phyloP scores from a whole-genome alignment of 2,888 invertebrate species.

The Dasypogon diadema region DNA sequence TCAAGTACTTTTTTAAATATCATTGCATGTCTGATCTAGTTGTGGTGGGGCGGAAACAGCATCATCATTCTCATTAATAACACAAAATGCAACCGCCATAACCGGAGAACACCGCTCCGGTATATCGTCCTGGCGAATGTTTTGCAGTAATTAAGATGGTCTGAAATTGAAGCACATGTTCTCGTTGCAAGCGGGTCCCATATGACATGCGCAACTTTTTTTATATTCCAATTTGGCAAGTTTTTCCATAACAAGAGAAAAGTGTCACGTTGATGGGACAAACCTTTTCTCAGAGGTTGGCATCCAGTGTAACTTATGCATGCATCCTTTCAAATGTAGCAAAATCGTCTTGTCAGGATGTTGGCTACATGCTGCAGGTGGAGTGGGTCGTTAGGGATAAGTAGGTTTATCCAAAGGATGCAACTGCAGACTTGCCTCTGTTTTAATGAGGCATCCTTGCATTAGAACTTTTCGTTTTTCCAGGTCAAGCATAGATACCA shows the following conservation, averaged over 20 bases:
- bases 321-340: slow-evolving; percentile 10
- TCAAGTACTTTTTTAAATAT: slow-evolving; percentile 7
- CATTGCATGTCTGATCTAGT: slow-evolving; percentile 15
- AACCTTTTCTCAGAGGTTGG: background rate
- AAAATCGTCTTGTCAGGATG: background rate
- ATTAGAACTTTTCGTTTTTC: slow-evolving; percentile 5
- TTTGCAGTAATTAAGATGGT: slow-evolving; percentile 42
- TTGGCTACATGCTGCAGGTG: background rate
- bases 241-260: slow-evolving; percentile 39
- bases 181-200: background rate
- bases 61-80: slow-evolving; percentile 34
- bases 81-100: slow-evolving; percentile 30
- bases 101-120: background rate
- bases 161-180: slow-evolving; percentile 37
- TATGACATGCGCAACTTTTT: slow-evolving; percentile 31
- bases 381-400: slow-evolving; percentile 36
- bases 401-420: slow-evolving; percentile 5
- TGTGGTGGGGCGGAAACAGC: slow-evolving; percentile 19
- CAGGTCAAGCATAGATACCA: slow-evolving; percentile 10
- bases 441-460: slow-evolving; percentile 29
- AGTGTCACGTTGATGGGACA: slow-evolving; percentile 2
- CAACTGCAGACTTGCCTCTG: slow-evolving; percentile 6
- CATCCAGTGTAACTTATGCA: background rate
- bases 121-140: slow-evolving; percentile 28
- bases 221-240: slow-evolving; percentile 25